These are phyloP conservation scores for Pomacea canaliculata DNA, from an alignment of 2,888 invertebrate genomes.

Conservation along the genomic window DNA sequence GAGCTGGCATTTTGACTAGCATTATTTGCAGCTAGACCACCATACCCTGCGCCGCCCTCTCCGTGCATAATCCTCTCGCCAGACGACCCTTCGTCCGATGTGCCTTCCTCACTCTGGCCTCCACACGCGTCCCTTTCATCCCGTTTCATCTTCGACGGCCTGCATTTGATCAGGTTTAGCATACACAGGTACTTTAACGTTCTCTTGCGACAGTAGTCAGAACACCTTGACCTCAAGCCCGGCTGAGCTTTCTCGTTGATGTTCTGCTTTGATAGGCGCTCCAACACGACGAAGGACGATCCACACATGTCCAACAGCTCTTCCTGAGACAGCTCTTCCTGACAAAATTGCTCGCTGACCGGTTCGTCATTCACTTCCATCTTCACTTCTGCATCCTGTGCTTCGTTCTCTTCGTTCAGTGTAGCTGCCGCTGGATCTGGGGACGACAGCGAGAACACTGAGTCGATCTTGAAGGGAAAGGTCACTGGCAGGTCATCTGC, in stretches of 20 bases:
- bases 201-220: constrained; percentile 26
- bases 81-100: neutral
- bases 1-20: too few species aligned
- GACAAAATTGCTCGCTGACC: neutral
- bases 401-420: neutral
- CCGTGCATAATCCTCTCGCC: too few species aligned
- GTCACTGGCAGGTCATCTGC: neutral
- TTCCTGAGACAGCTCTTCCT: constrained; percentile 2
- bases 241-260: constrained; percentile 5
- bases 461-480: constrained; percentile 23
- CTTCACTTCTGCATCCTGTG: neutral
- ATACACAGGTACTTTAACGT: constrained; percentile 26
- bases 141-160: constrained; percentile 1
- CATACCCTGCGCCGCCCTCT: neutral
- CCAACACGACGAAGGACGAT: constrained; percentile 21
- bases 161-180: constrained; percentile 20
- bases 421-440: neutral
- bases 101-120: neutral
- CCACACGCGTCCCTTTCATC: neutral
- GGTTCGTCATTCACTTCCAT: neutral
- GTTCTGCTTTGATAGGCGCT: constrained; percentile 7
- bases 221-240: constrained; percentile 6
- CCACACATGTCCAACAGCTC: constrained; percentile 19
- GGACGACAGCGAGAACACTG: constrained; percentile 24
- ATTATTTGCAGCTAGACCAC: too few species aligned